Percentiles rank a stretch among this genome's conserved stretches.
Conservation (phyloP, 2,797 vertebrate genomes). For the Pelochelys cantorii region DNA sequence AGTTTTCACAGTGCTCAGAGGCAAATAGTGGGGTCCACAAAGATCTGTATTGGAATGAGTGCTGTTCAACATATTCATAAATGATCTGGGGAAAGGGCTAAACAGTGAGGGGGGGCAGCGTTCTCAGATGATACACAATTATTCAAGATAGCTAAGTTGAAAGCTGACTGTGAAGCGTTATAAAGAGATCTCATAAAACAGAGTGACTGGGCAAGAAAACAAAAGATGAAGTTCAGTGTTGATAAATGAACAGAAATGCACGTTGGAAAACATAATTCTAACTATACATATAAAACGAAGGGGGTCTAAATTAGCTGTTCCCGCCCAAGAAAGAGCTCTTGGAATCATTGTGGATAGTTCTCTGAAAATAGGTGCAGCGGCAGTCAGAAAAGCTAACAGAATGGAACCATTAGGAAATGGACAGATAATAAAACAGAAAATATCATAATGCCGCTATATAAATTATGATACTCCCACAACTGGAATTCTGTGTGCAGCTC, state of each 20-base stretch:
- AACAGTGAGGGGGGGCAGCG: background rate
- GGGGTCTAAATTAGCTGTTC: background rate
- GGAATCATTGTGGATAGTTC: background rate
- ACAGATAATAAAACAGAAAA: background rate
- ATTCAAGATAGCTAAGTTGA: background rate
- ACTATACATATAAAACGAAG: background rate
- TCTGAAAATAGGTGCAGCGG: background rate
- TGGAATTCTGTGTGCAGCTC: background rate
- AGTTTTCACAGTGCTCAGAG: background rate
- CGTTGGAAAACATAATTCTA: too few relatives aligned
- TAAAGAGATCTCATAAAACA: too few relatives aligned
- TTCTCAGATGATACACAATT: background rate
- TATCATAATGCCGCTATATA: background rate
- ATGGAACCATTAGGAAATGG: background rate
- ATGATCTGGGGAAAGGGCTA: background rate
- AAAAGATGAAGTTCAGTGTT: too few relatives aligned
- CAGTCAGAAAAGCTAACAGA: background rate
- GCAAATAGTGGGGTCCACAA: background rate
- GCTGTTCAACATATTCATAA: background rate
- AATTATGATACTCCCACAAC: background rate
- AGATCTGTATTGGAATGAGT: background rate
- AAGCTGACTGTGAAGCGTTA: too few relatives aligned
- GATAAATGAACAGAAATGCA: too few relatives aligned
- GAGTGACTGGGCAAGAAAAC: too few relatives aligned
- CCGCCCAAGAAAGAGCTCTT: background rate